These are phyloP conservation scores for Alaudala cheleensis DNA, from an alignment of 2,113 vertebrate species.

Conservation along the genomic window DNA sequence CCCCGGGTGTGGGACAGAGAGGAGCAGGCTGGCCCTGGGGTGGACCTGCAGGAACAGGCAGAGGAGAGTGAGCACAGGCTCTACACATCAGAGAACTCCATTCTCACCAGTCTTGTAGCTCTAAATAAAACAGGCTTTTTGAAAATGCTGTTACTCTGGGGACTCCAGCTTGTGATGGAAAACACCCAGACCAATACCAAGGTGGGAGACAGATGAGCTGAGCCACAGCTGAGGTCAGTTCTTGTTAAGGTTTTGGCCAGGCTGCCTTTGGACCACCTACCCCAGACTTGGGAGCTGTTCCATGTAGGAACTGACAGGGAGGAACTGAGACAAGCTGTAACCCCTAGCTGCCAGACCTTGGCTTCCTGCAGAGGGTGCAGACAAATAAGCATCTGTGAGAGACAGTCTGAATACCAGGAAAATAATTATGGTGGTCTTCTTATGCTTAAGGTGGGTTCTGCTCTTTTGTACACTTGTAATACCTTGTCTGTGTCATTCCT, in stretches of 20 bases:
- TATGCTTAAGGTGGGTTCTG: neutral
- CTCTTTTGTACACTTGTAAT: neutral
- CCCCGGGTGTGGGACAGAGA: accelerated
- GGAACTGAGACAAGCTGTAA: neutral
- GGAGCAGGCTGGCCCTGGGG: neutral
- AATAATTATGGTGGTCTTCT: neutral
- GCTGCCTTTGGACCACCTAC: neutral
- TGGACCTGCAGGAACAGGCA: neutral
- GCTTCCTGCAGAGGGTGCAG: neutral
- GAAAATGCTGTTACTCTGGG: neutral
- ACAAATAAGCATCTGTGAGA: neutral
- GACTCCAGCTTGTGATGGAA: neutral
- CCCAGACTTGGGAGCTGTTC: neutral
- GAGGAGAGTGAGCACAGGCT: accelerated
- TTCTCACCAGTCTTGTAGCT: neutral
- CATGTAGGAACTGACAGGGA: neutral
- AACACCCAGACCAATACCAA: neutral
- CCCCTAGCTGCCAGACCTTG: neutral
- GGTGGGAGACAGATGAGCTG: neutral
- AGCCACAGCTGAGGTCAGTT: neutral
- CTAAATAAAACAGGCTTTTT: neutral
- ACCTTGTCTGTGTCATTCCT: neutral
- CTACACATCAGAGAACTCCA: accelerated
- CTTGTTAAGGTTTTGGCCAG: neutral
- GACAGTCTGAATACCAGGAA: neutral